Percentiles rank a stretch among this genome's conserved stretches.
Conservation (phyloP, 2,113 vertebrate genomes). For the Leptobrachium leishanense region DNA sequence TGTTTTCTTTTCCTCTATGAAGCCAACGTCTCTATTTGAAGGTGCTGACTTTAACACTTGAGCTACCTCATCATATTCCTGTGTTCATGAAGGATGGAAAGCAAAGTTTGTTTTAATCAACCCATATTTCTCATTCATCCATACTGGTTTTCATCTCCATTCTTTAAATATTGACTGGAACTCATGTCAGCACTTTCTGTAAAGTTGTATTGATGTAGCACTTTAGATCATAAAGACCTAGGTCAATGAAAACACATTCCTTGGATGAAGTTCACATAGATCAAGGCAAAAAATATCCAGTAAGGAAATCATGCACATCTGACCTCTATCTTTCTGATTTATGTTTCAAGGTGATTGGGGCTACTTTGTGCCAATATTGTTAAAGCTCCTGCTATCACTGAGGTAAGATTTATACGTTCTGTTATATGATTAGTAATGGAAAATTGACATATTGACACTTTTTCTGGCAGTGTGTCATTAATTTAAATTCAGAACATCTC, state of each 20-base stretch:
- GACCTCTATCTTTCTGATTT: not conserved
- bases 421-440: not conserved
- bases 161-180: not conserved
- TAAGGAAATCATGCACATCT: not conserved
- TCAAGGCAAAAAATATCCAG: not conserved
- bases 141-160: not conserved
- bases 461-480: not conserved
- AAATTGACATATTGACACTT: not conserved
- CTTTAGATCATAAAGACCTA: not conserved
- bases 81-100: not conserved
- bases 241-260: not conserved
- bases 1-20: no score
- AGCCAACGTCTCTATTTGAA: no score
- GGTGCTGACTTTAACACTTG: no score
- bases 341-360: not conserved
- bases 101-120: not conserved
- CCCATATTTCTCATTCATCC: not conserved
- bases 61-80: no score
- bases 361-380: not conserved
- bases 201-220: not conserved
- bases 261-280: not conserved
- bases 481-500: not conserved
- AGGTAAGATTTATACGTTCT: not conserved
- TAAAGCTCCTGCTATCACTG: not conserved
- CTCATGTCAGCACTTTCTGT: not conserved